Evolutionary conservation across 2,888 invertebrate species (phyloP).

Genomic region (Euzophera pinguis): DNA sequence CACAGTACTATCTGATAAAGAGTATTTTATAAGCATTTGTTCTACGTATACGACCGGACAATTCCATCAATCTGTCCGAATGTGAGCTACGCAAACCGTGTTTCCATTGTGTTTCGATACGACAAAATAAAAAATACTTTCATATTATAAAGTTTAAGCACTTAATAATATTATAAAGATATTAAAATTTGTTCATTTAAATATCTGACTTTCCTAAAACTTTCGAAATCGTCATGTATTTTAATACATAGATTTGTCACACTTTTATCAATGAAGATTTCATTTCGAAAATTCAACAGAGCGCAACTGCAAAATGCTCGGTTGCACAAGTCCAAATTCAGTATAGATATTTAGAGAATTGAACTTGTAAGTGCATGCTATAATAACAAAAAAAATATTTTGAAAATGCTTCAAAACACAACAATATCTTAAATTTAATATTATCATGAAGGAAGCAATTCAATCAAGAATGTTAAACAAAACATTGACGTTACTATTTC

Average conservation of each 20-base stretch:
- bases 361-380: too few species aligned
- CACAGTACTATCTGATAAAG: conserved; percentile 54
- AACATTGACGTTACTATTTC: conserved; percentile 33
- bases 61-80: conserved; percentile 58
- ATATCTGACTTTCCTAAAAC: neutral
- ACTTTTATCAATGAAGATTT: neutral
- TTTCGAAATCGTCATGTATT: neutral
- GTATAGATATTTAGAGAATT: too few species aligned
- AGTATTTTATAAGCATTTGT: conserved; percentile 58
- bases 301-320: neutral
- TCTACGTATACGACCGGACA: conserved; percentile 49
- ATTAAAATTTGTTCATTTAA: neutral
- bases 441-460: conserved; percentile 14
- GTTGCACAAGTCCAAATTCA: neutral
- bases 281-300: neutral
- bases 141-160: neutral
- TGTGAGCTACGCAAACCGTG: conserved; percentile 45
- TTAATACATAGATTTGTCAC: neutral
- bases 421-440: neutral
- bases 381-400: too few species aligned
- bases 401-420: too few species aligned
- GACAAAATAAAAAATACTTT: neutral
- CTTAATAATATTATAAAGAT: neutral
- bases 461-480: conserved; percentile 22
- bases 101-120: conserved; percentile 40